Evolutionary conservation across 2,797 vertebrate species (phyloP).

Genomic region (Cercopithecus hamlyni): DNA sequence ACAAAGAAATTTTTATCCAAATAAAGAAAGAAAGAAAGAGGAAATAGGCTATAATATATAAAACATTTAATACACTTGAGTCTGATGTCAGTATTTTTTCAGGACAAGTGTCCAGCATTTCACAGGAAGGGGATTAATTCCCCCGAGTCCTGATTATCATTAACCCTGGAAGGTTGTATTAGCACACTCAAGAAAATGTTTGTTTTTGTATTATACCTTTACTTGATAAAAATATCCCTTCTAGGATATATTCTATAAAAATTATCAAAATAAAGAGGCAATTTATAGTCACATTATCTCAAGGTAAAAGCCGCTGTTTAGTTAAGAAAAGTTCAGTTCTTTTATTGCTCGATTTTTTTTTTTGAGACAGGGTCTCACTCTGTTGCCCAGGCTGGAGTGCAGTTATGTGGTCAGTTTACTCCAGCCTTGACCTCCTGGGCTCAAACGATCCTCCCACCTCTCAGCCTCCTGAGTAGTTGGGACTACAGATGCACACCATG

Average conservation of each 20-base stretch:
- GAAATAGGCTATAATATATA: neutral
- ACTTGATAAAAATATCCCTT: constrained; percentile 13
- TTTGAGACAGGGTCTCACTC: neutral
- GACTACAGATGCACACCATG: neutral
- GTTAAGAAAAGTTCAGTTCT: constrained; percentile 21
- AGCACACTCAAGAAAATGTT: constrained; percentile 25
- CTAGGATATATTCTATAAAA: neutral
- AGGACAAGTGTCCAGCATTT: neutral
- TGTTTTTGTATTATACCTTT: constrained; percentile 22
- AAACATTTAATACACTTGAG: neutral
- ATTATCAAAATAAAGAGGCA: constrained; percentile 20
- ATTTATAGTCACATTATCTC: constrained; percentile 16
- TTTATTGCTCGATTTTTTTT: neutral
- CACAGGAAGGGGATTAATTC: constrained; percentile 9
- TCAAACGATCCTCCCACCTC: neutral
- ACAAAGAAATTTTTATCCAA: constrained; percentile 12
- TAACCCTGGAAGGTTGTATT: neutral
- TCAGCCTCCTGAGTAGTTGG: neutral
- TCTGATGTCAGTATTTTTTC: constrained; percentile 23
- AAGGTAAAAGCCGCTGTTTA: neutral
- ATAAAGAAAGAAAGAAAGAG: neutral
- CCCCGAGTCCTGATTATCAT: neutral
- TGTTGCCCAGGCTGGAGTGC: neutral
- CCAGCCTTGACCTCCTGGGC: neutral
- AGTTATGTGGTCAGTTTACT: neutral